These are phyloP conservation scores for Drosophila paulistorum DNA, from an alignment of 1,140 invertebrate genomes.

Conservation along the genomic window DNA sequence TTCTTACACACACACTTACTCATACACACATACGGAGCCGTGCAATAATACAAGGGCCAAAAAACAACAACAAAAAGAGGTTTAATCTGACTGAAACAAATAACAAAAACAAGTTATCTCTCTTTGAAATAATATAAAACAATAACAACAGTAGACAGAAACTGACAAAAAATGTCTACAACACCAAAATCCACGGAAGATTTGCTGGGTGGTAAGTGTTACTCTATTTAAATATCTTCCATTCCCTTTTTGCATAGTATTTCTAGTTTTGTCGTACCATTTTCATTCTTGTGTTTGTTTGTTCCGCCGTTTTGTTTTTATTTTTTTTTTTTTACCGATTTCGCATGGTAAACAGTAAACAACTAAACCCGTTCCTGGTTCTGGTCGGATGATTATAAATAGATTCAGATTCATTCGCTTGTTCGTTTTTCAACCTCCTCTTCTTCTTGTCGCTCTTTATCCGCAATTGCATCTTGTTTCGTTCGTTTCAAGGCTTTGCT, in stretches of 20 bases:
- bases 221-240: slow-evolving; percentile 32
- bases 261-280: slow-evolving; percentile 41
- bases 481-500: slow-evolving; percentile 68
- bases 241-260: slow-evolving; percentile 19
- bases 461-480: slow-evolving; percentile 52
- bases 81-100: slow-evolving; percentile 65
- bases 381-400: slow-evolving; percentile 36
- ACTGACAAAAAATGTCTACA: slow-evolving; percentile 69
- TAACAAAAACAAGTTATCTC: slow-evolving; percentile 67
- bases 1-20: slow-evolving; percentile 63
- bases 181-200: slow-evolving; percentile 77
- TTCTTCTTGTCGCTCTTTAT: slow-evolving; percentile 32
- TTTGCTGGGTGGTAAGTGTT: slow-evolving; percentile 77
- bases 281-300: slow-evolving; percentile 4
- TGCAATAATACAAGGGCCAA: slow-evolving; percentile 62
- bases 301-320: not conserved
- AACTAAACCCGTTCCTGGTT: slow-evolving; percentile 27
- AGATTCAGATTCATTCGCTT: slow-evolving; percentile 14
- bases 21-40: slow-evolving; percentile 39
- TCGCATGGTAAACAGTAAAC: slow-evolving; percentile 44
- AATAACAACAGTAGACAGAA: slow-evolving; percentile 31
- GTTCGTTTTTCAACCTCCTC: slow-evolving; percentile 38
- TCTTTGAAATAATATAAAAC: slow-evolving; percentile 37
- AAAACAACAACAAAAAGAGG: slow-evolving; percentile 46
- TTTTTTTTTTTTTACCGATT: not conserved